Conservation (phyloP, 1,140 invertebrate species). For the Drosophila pectinifera region DNA sequence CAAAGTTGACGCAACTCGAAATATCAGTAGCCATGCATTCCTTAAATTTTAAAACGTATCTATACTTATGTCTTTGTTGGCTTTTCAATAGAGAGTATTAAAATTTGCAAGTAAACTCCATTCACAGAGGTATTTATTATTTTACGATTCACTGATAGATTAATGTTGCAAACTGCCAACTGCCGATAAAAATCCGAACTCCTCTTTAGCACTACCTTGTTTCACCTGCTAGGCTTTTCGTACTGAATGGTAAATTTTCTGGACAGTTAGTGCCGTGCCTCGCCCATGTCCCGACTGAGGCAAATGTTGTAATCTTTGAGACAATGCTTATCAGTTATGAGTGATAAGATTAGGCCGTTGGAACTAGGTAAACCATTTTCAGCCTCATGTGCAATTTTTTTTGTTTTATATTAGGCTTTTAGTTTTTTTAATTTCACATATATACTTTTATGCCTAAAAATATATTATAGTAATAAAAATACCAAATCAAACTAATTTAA, state of each 20-base stretch:
- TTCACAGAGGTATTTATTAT: neutral
- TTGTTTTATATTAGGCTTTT: no score
- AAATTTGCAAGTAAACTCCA: neutral
- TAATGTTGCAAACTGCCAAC: neutral
- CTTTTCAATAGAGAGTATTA: neutral
- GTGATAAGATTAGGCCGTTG: constrained; percentile 56
- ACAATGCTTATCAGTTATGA: constrained; percentile 46
- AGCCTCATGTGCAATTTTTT: constrained; percentile 38
- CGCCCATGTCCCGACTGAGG: constrained; percentile 36
- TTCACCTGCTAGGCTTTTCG: constrained; percentile 69
- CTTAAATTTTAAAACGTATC: neutral
- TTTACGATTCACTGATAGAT: neutral
- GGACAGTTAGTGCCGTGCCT: constrained; percentile 45
- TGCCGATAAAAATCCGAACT: neutral
- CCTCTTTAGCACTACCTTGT: constrained; percentile 50
- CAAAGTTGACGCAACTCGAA: constrained; percentile 1
- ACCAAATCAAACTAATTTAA: no score
- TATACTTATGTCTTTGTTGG: neutral
- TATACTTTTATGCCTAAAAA: no score
- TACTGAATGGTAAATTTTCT: constrained; percentile 51
- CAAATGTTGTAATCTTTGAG: constrained; percentile 56
- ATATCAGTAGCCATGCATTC: constrained; percentile 5
- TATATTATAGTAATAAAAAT: no score
- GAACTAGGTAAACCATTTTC: constrained; percentile 56
- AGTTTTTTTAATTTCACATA: no score